Percentiles rank a stretch among this genome's conserved stretches.
Conservation (phyloP, 2,797 vertebrate species). For the Nannoperca australis region DNA sequence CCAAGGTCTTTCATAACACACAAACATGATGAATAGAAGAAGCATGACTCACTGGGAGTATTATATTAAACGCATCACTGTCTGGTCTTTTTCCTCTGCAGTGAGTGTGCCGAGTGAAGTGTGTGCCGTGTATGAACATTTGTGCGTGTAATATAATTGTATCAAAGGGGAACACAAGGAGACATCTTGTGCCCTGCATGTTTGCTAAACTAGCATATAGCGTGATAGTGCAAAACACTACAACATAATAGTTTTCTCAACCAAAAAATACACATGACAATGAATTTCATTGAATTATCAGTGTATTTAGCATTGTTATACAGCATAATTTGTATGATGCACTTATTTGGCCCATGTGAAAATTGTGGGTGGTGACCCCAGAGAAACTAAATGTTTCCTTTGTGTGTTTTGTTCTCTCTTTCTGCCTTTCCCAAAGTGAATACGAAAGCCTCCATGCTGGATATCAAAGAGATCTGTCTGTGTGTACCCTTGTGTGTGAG, state of each 20-base stretch:
- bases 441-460: slow-evolving; percentile 29
- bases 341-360: slow-evolving; percentile 67
- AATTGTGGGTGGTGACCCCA: slow-evolving; percentile 60
- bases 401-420: slow-evolving; percentile 35
- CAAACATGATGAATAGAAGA: slow-evolving; percentile 47
- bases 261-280: too few relatives aligned
- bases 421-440: slow-evolving; percentile 36
- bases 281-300: too few relatives aligned
- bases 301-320: neutral
- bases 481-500: neutral
- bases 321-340: slow-evolving; percentile 22
- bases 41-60: slow-evolving; percentile 40
- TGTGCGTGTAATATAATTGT: neutral
- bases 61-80: slow-evolving; percentile 27
- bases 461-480: slow-evolving; percentile 26
- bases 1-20: slow-evolving; percentile 56
- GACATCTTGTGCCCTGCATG: neutral
- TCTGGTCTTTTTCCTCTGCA: slow-evolving; percentile 1
- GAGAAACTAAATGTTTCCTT: slow-evolving; percentile 61
- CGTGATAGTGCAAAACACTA: too few relatives aligned
- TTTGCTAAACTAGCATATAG: neutral
- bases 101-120: slow-evolving; percentile 14
- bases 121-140: neutral
- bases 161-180: neutral
- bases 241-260: too few relatives aligned